Percentiles rank a stretch among this genome's conserved stretches.
Conservation (phyloP, 2,797 vertebrate species). For the Ptychadena robeensis region DNA sequence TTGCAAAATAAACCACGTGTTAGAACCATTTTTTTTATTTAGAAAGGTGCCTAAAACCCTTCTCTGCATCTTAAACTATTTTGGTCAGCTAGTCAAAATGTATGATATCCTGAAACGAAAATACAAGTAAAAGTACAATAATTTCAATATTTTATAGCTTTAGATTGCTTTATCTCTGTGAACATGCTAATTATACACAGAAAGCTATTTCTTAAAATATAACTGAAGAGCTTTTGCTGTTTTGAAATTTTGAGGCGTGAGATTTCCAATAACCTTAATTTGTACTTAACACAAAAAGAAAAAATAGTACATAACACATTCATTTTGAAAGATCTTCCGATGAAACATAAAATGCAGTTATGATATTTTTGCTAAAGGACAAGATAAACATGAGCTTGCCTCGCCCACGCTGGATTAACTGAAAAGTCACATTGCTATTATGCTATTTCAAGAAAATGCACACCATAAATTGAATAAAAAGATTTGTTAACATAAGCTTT, state of each 20-base stretch:
- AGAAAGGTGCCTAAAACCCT: too few relatives aligned
- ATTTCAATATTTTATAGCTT: background rate
- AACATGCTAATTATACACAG: background rate
- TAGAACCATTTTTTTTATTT: too few relatives aligned
- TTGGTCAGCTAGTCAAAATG: too few relatives aligned
- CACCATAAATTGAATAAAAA: constrained; percentile 38
- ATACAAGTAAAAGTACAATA: too few relatives aligned
- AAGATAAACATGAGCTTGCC: constrained; percentile 41
- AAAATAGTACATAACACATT: constrained; percentile 5
- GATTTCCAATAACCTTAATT: constrained; percentile 11
- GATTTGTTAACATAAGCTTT: constrained; percentile 33
- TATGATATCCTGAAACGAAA: too few relatives aligned
- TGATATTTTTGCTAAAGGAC: constrained; percentile 22
- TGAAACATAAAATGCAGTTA: constrained; percentile 19
- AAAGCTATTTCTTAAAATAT: background rate
- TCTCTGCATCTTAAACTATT: too few relatives aligned
- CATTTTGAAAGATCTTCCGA: background rate
- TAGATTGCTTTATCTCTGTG: background rate
- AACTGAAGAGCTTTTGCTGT: background rate
- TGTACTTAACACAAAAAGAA: constrained; percentile 6
- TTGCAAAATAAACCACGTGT: too few relatives aligned
- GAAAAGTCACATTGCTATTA: constrained; percentile 23
- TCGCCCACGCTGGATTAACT: constrained; percentile 5
- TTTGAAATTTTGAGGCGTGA: background rate
- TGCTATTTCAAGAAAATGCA: constrained; percentile 43